Conservation (phyloP, 2,113 vertebrate genomes). For the Podarcis raffonei region DNA sequence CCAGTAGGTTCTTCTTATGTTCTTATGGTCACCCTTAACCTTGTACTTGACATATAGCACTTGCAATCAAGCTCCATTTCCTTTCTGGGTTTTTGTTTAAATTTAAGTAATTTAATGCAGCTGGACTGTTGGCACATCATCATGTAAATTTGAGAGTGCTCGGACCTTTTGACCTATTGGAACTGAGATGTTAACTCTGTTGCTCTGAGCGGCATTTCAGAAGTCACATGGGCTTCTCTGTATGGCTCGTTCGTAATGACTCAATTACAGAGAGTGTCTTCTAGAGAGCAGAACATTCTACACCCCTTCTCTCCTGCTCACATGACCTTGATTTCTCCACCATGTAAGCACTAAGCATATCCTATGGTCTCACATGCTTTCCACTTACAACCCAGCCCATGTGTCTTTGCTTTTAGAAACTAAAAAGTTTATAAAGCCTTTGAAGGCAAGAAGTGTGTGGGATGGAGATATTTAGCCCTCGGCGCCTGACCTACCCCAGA, state of each 20-base stretch:
- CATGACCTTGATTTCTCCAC: not conserved
- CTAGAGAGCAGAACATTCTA: not conserved
- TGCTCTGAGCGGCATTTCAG: constrained; percentile 22
- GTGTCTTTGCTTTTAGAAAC: not conserved
- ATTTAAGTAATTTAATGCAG: constrained; percentile 59
- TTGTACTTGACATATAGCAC: not conserved
- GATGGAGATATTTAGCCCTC: too few relatives aligned
- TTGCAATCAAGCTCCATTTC: constrained; percentile 63
- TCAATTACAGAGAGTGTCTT: constrained; percentile 4
- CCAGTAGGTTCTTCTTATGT: too few relatives aligned
- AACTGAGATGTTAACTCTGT: constrained; percentile 24
- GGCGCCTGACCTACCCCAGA: too few relatives aligned
- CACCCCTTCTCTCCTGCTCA: not conserved
- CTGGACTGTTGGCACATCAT: constrained; percentile 36
- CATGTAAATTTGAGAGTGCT: constrained; percentile 51
- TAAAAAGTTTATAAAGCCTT: not conserved
- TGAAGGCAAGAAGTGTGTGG: not conserved
- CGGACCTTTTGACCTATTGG: constrained; percentile 39
- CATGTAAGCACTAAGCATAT: not conserved
- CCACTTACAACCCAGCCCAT: not conserved
- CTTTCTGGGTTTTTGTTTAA: constrained; percentile 42
- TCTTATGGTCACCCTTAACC: not conserved
- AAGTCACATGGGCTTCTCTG: constrained; percentile 8
- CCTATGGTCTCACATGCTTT: not conserved
- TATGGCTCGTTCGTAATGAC: constrained; percentile 17